These are phyloP conservation scores for Tetraodon nigroviridis DNA, from an alignment of 2,113 vertebrate species.

Conservation along the genomic window DNA sequence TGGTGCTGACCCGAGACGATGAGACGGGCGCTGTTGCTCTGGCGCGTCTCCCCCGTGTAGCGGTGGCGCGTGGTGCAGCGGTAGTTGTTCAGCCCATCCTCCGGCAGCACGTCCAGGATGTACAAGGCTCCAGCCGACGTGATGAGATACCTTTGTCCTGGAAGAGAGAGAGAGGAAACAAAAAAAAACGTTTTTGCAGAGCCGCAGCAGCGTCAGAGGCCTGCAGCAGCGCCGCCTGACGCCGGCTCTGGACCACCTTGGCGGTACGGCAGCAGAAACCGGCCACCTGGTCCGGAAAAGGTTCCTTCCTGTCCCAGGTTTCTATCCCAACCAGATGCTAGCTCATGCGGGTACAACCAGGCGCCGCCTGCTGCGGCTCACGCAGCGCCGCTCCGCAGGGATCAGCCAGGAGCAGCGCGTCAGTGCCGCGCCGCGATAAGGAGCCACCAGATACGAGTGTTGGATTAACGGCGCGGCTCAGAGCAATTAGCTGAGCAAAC, in stretches of 20 bases:
- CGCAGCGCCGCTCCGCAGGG: conserved; percentile 21
- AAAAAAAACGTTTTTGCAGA: no score
- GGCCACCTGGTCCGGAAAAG: no score
- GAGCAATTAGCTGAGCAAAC: conserved; percentile 39
- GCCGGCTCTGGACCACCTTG: no score
- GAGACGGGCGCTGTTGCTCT: conserved; percentile 97
- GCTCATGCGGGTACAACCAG: no score
- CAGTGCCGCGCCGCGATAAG: not conserved
- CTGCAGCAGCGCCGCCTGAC: no score
- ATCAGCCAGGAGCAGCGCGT: not conserved
- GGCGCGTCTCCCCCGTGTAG: conserved; percentile 95
- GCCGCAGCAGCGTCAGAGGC: no score
- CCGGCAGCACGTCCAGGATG: conserved; percentile 97
- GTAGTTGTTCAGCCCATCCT: conserved; percentile 98
- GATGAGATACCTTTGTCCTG: conserved; percentile 99
- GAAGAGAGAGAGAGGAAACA: conserved; percentile 14
- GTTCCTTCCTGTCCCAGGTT: no score
- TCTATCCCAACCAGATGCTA: no score
- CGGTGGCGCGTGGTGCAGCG: conserved; percentile 95
- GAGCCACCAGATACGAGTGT: conserved; percentile 7
- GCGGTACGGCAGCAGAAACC: no score
- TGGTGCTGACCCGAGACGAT: conserved; percentile 88
- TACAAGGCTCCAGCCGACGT: conserved; percentile 99
- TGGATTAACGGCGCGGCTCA: conserved; percentile 18
- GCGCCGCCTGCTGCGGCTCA: conserved; percentile 22